Conservation (phyloP, 2,113 vertebrate species). For the Mesoclemmys tuberculata region DNA sequence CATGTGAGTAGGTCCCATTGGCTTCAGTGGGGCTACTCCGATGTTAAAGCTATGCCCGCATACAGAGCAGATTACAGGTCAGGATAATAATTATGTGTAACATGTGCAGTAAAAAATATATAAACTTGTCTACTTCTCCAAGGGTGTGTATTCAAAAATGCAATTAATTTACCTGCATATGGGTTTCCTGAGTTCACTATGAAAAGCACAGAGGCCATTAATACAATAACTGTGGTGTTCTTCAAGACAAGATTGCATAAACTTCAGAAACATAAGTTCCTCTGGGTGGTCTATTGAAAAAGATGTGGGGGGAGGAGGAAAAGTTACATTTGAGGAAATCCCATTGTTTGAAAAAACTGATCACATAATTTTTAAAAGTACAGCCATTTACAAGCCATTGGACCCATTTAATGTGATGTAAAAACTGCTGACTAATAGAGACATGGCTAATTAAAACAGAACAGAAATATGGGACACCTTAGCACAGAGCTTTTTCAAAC, state of each 20-base stretch:
- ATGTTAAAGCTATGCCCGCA: background rate
- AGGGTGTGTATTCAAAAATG: background rate
- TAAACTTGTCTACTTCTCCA: background rate
- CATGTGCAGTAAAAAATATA: background rate
- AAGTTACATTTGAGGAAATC: background rate
- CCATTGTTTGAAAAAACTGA: accelerated
- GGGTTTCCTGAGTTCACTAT: conserved; percentile 77
- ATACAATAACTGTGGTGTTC: conserved; percentile 80
- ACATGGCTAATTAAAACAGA: background rate
- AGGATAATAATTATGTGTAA: accelerated
- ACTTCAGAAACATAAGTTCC: conserved; percentile 70
- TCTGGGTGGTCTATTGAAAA: conserved; percentile 60
- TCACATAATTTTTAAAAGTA: background rate
- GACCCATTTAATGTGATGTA: accelerated
- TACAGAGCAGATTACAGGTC: background rate
- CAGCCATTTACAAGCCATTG: background rate
- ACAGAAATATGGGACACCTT: background rate
- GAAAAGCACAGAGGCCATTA: conserved; percentile 77
- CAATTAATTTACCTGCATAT: conserved; percentile 77
- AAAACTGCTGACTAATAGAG: accelerated
- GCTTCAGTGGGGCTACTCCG: background rate
- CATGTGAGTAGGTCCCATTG: background rate
- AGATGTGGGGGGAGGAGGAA: background rate
- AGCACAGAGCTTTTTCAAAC: background rate
- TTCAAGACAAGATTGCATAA: conserved; percentile 77